Evolutionary conservation across 2,113 vertebrate genomes (phyloP), one percentile per base, ranked within the genome.

Genomic region (Rhegmatorhina hoffmannsi): DNA sequence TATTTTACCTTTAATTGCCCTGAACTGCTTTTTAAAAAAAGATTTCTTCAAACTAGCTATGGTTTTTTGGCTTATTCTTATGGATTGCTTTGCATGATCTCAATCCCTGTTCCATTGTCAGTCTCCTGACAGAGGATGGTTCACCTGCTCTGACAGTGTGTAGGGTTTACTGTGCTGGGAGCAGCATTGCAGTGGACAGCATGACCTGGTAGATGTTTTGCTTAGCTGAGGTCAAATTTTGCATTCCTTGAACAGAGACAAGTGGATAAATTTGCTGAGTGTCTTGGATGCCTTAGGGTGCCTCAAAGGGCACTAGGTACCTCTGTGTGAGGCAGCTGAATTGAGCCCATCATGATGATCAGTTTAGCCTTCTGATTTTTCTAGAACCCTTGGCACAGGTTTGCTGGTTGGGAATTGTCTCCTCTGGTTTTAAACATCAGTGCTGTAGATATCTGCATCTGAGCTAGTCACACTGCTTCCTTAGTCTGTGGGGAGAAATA

Each of bases 401-500:
- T 40, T 28, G 9, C 43, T 66, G 40, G 26, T 2, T 53, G 63
- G 28, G 55, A 83, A 17, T 17, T 44, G 2, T 20, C 40, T 92
- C 58, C 58, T 76, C 24, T 52, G 33, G 50, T 77, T 86, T 95
- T 62, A 70, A 90, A 53, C 50, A 90, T 18, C 46, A 74, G 55
- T 47, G 11, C 67, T 84, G 58, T 44, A 23, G 6, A 46, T 50
- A 85, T 10, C 44, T 28, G 7, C 59, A 55, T 70, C 64, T 81
- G 60, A 94, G 73, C 36, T 58, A 93, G 72, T 85, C 70, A 73
- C 49, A 23, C 26, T 33, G 40, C 25, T 49, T 91, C 69, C 80
- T 80, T 67, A 60, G 40, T 66, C 67, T 90, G 53, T 44, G 17
- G 55, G 75, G 94, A 94, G 88, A 94, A 95, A 80, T 76, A 91